Evolutionary conservation across 2,113 vertebrate species (phyloP).

Genomic region (Pygathrix nemaeus): DNA sequence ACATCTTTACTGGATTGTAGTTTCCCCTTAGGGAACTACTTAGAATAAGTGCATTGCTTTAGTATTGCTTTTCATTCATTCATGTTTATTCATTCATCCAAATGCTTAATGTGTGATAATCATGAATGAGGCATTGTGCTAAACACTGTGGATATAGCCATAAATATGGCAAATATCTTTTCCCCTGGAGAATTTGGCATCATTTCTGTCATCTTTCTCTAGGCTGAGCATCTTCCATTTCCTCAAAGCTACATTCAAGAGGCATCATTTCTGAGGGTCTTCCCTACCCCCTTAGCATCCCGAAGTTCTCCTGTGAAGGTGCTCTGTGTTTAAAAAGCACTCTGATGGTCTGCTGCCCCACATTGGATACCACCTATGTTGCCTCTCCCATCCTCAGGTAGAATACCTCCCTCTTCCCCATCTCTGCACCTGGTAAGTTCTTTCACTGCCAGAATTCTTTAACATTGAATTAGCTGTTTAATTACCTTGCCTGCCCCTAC

Average conservation of each 20-base stretch:
- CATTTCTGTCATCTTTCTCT: neutral
- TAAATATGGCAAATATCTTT: neutral
- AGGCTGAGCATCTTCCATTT: neutral
- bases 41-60: neutral
- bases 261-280: neutral
- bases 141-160: neutral
- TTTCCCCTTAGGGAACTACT: neutral
- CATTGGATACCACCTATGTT: accelerated
- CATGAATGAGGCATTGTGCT: neutral
- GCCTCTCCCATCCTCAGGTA: neutral
- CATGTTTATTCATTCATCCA: neutral
- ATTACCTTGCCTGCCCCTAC: neutral
- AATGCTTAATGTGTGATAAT: neutral
- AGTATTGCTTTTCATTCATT: neutral
- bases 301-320: neutral
- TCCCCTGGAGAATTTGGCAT: neutral
- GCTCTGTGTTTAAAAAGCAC: neutral
- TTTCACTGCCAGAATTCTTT: neutral
- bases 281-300: neutral
- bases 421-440: neutral
- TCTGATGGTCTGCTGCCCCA: neutral
- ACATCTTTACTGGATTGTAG: neutral
- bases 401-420: neutral
- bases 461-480: neutral
- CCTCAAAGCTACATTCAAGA: neutral